Evolutionary conservation across 2,113 vertebrate genomes (phyloP).

Genomic region (Astur gentilis): DNA sequence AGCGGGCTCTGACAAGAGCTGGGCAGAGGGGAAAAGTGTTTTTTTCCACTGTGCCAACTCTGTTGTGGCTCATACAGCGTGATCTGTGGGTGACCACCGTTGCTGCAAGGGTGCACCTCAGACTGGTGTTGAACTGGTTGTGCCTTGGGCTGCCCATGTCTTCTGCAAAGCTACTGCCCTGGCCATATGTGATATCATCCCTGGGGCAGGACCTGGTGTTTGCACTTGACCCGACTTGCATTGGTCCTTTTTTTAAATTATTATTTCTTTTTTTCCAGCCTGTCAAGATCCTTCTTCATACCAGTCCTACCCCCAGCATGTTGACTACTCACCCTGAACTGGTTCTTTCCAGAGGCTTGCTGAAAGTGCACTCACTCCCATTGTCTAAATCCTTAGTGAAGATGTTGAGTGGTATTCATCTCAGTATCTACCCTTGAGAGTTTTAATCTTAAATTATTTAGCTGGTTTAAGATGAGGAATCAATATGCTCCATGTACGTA

Average conservation of each 20-base stretch:
- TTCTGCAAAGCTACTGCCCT: not conserved
- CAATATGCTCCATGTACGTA: rapidly evolving
- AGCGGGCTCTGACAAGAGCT: not conserved
- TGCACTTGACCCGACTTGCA: not conserved
- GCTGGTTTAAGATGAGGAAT: not conserved
- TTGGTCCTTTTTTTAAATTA: not conserved
- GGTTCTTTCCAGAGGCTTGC: not conserved
- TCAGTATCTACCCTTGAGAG: not conserved
- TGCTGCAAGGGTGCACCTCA: not conserved
- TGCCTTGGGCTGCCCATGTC: not conserved
- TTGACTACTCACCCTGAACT: not conserved
- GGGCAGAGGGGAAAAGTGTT: not conserved
- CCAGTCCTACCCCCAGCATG: not conserved
- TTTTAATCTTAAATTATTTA: not conserved
- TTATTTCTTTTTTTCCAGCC: not conserved
- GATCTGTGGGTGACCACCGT: not conserved
- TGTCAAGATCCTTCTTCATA: not conserved
- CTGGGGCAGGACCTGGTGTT: not conserved
- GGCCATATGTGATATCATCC: not conserved
- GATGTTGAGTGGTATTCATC: not conserved
- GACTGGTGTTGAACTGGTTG: not conserved
- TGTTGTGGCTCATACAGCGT: not conserved
- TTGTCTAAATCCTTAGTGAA: not conserved
- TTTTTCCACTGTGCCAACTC: not conserved
- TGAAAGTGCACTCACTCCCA: not conserved